phyloP scores from a whole-genome alignment of 2,797 vertebrate species.

The Lycodopsis pacificus region DNA sequence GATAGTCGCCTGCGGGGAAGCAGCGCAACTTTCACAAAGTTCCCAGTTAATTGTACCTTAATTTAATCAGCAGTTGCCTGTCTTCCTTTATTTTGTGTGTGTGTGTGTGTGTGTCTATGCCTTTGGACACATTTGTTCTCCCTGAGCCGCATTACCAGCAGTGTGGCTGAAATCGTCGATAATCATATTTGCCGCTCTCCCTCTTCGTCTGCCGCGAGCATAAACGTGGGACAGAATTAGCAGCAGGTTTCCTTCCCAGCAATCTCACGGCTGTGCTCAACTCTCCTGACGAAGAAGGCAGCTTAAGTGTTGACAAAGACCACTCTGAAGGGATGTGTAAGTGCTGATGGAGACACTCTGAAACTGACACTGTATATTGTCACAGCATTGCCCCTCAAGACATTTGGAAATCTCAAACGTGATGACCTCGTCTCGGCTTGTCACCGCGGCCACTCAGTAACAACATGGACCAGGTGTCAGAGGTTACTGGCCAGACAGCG shows the following conservation, averaged over 20 bases:
- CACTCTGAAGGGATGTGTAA: not conserved
- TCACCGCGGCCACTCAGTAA: conserved; percentile 13
- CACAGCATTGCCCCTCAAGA: conserved; percentile 9
- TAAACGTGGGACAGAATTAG: conserved; percentile 63
- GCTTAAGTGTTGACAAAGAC: conserved; percentile 33
- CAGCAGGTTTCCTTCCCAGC: conserved; percentile 39
- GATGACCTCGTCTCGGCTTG: conserved; percentile 37
- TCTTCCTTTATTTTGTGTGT: conserved; percentile 12
- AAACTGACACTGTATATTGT: not conserved
- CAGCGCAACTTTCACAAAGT: conserved; percentile 60
- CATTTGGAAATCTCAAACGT: conserved; percentile 19
- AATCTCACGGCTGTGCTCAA: conserved; percentile 44
- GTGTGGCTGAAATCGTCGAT: conserved; percentile 70
- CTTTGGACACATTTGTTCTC: conserved; percentile 34
- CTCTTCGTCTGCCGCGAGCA: conserved; percentile 39
- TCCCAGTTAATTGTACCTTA: conserved; percentile 63
- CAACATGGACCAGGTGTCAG: conserved; percentile 34
- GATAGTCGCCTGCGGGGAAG: conserved; percentile 60
- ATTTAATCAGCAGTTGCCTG: conserved; percentile 61
- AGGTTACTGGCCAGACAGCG: conserved; percentile 9
- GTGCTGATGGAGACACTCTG: conserved; percentile 13
- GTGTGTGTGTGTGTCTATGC: conserved; percentile 12
- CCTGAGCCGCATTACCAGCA: conserved; percentile 52
- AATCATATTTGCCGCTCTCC: conserved; percentile 68
- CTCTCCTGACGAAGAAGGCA: conserved; percentile 23